Conservation (phyloP, 2,113 vertebrate species). For the Mormyrus iriodes region DNA sequence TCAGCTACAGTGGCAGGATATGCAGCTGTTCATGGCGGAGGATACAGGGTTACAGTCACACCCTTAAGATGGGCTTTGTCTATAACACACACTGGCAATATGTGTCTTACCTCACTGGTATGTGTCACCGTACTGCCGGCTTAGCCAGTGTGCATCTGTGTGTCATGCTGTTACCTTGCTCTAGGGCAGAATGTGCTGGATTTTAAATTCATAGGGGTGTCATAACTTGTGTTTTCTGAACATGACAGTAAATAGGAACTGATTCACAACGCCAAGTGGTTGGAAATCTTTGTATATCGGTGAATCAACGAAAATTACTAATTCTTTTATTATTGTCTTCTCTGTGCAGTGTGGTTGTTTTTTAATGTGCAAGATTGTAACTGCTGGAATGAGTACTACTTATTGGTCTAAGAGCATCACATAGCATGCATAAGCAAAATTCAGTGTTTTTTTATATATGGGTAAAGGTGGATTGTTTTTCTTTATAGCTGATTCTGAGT, state of each 20-base stretch:
- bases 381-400: background rate
- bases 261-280: background rate
- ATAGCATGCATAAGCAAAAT: background rate
- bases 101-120: background rate
- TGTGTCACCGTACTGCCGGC: background rate
- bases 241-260: background rate
- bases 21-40: constrained; percentile 12
- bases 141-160: background rate
- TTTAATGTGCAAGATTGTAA: background rate
- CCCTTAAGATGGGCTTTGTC: background rate
- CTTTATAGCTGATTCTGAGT: background rate
- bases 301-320: background rate
- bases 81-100: background rate
- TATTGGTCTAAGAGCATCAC: background rate
- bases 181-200: background rate
- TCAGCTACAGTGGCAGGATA: background rate
- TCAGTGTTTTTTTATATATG: background rate
- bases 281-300: background rate
- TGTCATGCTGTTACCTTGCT: background rate
- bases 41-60: constrained; percentile 13
- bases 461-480: background rate
- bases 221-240: background rate
- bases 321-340: background rate
- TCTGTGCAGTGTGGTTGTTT: background rate
- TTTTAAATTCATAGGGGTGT: background rate